phyloP scores from a whole-genome alignment of 37 sponge, comb jelly and placozoan species.

The Eunapius fragilis region DNA sequence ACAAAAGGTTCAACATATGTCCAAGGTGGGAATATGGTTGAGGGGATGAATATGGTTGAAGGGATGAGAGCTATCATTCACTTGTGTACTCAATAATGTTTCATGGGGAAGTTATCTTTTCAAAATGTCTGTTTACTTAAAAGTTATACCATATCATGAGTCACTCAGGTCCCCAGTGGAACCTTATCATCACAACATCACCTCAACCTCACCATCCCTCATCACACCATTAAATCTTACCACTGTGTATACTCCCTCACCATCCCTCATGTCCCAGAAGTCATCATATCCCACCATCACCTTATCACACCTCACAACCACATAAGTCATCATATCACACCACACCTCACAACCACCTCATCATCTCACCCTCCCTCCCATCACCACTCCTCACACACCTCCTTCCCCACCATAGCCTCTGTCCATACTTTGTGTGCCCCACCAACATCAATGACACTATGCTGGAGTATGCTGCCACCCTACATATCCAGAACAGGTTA shows the following conservation, averaged over 20 bases:
- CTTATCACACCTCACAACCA: background rate
- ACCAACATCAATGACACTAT: slow-evolving; percentile 39
- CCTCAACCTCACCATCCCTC: too few relatives aligned
- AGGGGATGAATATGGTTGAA: too few relatives aligned
- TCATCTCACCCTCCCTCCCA: too few relatives aligned
- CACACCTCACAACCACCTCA: background rate
- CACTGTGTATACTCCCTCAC: too few relatives aligned
- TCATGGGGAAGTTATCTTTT: too few relatives aligned
- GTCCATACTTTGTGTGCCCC: slow-evolving; percentile 61
- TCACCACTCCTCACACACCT: background rate
- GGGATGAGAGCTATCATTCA: too few relatives aligned
- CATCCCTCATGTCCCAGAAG: too few relatives aligned
- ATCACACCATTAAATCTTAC: background rate
- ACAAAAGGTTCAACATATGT: slow-evolving; percentile 51
- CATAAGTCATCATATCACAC: background rate
- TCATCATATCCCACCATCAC: background rate
- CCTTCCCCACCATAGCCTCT: slow-evolving; percentile 13
- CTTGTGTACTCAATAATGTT: too few relatives aligned
- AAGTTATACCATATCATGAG: too few relatives aligned
- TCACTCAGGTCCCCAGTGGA: too few relatives aligned
- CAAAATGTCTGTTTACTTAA: too few relatives aligned
- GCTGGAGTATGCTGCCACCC: slow-evolving; percentile 46
- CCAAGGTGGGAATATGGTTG: slow-evolving; percentile 6
- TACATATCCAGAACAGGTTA: slow-evolving; percentile 52
- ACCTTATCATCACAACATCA: too few relatives aligned